Evolutionary conservation across 2,888 invertebrate genomes (phyloP), one percentile per base, ranked within the genome.

Genomic region (Microplitis deprimator): DNA sequence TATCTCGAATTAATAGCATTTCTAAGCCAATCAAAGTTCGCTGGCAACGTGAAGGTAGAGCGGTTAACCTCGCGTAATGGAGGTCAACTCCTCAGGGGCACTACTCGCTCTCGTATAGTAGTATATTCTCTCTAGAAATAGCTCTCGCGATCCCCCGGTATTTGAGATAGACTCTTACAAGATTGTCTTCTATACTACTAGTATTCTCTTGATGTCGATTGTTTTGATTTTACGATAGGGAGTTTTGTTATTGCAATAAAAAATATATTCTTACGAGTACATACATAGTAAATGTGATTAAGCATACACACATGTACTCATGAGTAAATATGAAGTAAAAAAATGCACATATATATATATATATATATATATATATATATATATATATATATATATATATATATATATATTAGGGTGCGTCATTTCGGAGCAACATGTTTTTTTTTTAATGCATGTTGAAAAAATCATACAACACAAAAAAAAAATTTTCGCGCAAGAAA

Each of bases 1-100:
- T 50, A 50, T 65, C 65, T 65, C 65, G 38, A 85, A 87, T 88
- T 88, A 88, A 89, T 88, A 85, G 88, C 86, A 89, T 88, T 86
- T 85, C 83, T 81, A 81, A 85, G 83, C 87, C 88, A 89, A 89
- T 89, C 89, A 89, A 89, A 89, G 88, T 89, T 86, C 83, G 81
- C 81, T 80, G 83, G 84, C 87, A 88, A 87, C 86, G 87, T 85
- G 85, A 86, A 85, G 87, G 84, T 84, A 82, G 68, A 84, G 88
- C 85, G 89, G 88, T 89, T 89, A 89, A 89, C 89, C 89, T 85
- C 85, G 83, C 87, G 88, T 88, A 89, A 89, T 89, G 86, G 89
- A 86, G 86, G 86, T 87, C 85, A 86, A 84, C 85, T 87, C 87
- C 89, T 86, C 84, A 84, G 88, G 88, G 87, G 86, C 81, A 73